A percentile compares a stretch with the other conserved stretches of the same genome.
Conservation (phyloP, 2,797 vertebrate species). For the Orientallactaga sibirica region DNA sequence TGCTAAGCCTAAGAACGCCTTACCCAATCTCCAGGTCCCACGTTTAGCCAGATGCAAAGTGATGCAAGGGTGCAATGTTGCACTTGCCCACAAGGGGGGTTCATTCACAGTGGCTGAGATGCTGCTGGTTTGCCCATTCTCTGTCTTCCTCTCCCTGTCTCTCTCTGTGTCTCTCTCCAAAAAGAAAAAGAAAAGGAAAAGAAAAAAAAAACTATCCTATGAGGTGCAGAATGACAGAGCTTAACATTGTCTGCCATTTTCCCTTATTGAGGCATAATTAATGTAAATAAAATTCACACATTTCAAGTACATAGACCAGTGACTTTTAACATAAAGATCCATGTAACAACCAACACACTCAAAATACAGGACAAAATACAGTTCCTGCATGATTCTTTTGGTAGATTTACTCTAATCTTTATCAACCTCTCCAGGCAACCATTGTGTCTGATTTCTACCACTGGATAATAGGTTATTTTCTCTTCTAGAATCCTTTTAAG, state of each 20-base stretch:
- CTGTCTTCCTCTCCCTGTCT: no score
- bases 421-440: neutral
- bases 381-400: neutral
- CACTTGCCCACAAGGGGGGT: no score
- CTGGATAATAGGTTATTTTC: neutral
- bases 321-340: neutral
- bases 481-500: neutral
- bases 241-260: neutral
- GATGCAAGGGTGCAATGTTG: no score
- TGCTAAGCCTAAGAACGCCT: no score
- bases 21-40: no score
- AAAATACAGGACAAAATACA: neutral
- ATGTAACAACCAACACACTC: neutral
- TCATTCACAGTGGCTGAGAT: no score
- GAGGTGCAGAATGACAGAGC: neutral
- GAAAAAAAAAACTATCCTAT: neutral
- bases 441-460: neutral
- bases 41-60: no score
- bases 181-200: no score
- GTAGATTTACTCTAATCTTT: neutral
- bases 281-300: neutral
- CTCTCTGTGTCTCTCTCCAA: no score
- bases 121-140: no score
- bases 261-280: neutral
- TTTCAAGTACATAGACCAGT: neutral